phyloP scores from a whole-genome alignment of 2,888 invertebrate species.

The Cantharis rustica region DNA sequence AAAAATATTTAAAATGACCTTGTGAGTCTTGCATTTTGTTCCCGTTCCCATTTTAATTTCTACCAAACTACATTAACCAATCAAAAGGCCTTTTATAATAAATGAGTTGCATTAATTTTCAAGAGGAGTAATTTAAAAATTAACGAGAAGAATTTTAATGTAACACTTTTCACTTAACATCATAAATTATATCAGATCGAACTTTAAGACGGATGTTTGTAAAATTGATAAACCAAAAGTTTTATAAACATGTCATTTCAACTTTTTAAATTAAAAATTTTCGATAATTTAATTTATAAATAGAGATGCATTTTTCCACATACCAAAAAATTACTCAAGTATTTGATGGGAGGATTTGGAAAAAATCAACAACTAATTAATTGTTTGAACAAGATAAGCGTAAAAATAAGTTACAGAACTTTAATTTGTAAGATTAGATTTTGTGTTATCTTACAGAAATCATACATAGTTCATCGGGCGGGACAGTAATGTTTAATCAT shows the following conservation, averaged over 20 bases:
- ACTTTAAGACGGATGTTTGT: slow-evolving; percentile 10
- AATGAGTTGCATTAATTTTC: neutral
- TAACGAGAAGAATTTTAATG: neutral
- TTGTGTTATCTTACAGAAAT: neutral
- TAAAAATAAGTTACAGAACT: neutral
- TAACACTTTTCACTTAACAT: neutral
- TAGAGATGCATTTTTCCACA: neutral
- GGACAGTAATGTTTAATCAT: neutral
- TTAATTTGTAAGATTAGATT: neutral
- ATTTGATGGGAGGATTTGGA: neutral
- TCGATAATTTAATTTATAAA: neutral
- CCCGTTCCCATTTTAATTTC: neutral
- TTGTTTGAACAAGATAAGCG: neutral
- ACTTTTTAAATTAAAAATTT: neutral
- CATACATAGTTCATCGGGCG: neutral
- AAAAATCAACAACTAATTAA: neutral
- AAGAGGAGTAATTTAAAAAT: neutral
- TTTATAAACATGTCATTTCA: neutral
- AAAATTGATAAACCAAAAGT: slow-evolving; percentile 1
- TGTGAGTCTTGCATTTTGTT: neutral
- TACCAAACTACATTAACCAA: neutral
- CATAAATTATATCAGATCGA: slow-evolving; percentile 1
- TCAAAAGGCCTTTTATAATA: neutral
- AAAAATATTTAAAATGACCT: neutral
- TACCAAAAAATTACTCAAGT: neutral